Conservation (phyloP, 2,113 vertebrate species). For the Hydropotes inermis region DNA sequence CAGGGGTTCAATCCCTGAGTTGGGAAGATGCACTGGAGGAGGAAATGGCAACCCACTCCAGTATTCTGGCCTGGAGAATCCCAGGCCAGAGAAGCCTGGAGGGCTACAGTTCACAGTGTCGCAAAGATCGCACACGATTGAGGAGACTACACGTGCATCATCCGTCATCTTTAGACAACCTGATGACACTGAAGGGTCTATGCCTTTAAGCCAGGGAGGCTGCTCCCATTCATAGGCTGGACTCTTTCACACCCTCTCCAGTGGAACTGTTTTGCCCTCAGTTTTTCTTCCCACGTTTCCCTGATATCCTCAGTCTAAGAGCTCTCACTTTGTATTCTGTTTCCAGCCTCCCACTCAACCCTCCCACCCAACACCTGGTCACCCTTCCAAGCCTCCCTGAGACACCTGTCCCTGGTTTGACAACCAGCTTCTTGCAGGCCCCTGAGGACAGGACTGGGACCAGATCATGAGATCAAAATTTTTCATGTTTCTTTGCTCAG, state of each 20-base stretch:
- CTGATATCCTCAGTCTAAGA: background rate
- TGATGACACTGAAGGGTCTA: background rate
- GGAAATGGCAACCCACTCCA: background rate
- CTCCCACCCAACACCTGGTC: background rate
- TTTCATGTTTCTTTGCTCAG: background rate
- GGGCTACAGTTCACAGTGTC: background rate
- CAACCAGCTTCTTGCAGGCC: background rate
- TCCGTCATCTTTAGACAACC: background rate
- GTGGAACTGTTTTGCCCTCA: background rate
- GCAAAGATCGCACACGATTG: rapidly evolving
- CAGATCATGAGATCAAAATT: background rate
- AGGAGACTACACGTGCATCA: background rate
- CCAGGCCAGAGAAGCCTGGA: background rate
- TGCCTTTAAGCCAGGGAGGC: background rate
- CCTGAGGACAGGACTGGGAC: background rate
- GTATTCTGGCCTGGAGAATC: background rate
- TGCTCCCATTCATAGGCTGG: background rate
- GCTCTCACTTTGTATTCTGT: background rate
- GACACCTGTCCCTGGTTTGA: background rate
- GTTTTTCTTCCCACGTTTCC: background rate
- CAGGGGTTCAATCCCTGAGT: background rate
- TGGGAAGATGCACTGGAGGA: background rate
- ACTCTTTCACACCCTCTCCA: background rate
- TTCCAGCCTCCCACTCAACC: background rate
- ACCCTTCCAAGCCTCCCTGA: background rate